A percentile compares a stretch with the other conserved stretches of the same genome.
phyloP scores from a whole-genome alignment of 2,797 vertebrate genomes.

The Crax fasciolata region DNA sequence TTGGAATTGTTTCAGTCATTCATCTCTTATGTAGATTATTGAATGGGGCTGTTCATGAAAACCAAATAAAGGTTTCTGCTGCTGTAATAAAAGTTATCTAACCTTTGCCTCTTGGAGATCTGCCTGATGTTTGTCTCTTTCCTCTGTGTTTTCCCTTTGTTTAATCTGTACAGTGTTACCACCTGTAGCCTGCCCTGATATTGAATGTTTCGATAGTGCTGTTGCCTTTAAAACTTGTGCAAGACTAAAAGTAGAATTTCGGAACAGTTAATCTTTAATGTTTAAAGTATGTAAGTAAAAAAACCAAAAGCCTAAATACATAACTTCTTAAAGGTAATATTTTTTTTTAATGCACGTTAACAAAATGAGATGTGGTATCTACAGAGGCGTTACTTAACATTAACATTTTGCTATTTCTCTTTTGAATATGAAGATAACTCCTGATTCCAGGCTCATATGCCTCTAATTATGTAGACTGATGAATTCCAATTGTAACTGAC shows the following conservation, averaged over 20 bases:
- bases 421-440: conserved; percentile 13
- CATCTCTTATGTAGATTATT: conserved; percentile 36
- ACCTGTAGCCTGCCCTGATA: conserved; percentile 9
- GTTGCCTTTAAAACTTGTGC: conserved; percentile 11
- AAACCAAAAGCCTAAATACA: background rate
- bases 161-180: conserved; percentile 12
- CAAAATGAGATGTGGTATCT: background rate
- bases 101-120: conserved; percentile 45
- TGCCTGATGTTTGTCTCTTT: conserved; percentile 66
- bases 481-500: conserved; percentile 29
- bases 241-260: conserved; percentile 12
- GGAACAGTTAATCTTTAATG: background rate
- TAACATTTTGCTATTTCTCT: conserved; percentile 6
- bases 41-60: conserved; percentile 58
- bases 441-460: conserved; percentile 8
- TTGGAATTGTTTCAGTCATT: conserved; percentile 45
- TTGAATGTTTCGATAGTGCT: background rate
- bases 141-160: conserved; percentile 38
- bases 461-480: background rate
- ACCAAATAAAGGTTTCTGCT: conserved; percentile 63
- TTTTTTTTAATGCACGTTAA: background rate
- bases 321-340: background rate
- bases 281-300: background rate
- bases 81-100: conserved; percentile 59
- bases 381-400: background rate